A percentile compares a stretch with the other conserved stretches of the same genome.
phyloP scores from a whole-genome alignment of 2,113 vertebrate genomes.

The Aptenodytes forsteri region DNA sequence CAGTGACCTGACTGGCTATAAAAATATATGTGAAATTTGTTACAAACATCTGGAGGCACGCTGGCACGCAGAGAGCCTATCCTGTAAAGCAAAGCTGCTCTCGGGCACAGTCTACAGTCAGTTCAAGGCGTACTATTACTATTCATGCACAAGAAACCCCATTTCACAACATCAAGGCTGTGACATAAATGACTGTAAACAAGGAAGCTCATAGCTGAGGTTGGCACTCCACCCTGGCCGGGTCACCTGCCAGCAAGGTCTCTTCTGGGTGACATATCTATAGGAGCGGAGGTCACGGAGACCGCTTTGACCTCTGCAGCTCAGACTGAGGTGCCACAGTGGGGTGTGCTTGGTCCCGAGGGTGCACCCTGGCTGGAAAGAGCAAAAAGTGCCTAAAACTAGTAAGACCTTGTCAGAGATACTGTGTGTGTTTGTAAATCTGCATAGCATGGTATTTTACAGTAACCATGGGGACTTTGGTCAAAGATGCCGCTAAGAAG shows the following conservation, averaged over 20 bases:
- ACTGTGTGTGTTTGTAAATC: background rate
- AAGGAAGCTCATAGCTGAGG: background rate
- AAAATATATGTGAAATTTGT: background rate
- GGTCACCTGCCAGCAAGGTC: background rate
- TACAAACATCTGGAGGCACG: background rate
- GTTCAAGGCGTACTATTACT: background rate
- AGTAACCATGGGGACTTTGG: rapidly evolving
- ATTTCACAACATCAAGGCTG: background rate
- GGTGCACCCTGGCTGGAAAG: background rate
- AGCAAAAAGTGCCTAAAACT: background rate
- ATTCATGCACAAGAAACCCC: background rate
- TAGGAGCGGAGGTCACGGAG: background rate
- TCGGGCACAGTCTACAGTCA: background rate
- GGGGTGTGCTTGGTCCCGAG: background rate
- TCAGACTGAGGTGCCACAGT: background rate
- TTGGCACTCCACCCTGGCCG: background rate
- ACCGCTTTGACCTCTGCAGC: background rate
- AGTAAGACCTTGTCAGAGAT: background rate
- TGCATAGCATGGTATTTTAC: rapidly evolving
- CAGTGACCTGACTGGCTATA: background rate
- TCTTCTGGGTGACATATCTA: background rate
- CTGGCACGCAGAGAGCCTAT: background rate
- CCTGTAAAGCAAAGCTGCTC: background rate
- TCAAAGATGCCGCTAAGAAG: background rate
- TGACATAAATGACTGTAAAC: background rate